These are phyloP conservation scores for Hipparchia sbordonii DNA, from an alignment of 2,888 invertebrate species.

Conservation along the genomic window DNA sequence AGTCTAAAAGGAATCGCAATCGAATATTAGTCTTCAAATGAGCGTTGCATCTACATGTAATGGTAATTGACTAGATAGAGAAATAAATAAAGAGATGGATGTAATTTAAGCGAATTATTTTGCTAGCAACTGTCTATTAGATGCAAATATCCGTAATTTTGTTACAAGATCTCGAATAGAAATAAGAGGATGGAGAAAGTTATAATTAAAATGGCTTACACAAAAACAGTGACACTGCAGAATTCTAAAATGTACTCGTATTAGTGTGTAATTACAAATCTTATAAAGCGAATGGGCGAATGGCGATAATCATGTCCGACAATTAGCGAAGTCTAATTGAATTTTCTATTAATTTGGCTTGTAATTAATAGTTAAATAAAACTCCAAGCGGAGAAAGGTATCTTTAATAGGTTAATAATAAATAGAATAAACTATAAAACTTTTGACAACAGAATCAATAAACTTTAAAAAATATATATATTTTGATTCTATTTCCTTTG, in stretches of 20 bases:
- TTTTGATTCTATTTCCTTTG: too few species aligned
- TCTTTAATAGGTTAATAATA: too few species aligned
- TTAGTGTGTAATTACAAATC: slow-evolving; percentile 68
- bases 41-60: slow-evolving; percentile 16
- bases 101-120: slow-evolving; percentile 38
- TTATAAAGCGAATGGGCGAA: slow-evolving; percentile 59
- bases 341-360: slow-evolving; percentile 66
- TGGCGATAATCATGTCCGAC: slow-evolving; percentile 61
- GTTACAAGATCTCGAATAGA: slow-evolving; percentile 49
- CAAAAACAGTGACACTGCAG: slow-evolving; percentile 70
- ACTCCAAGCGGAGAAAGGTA: background rate
- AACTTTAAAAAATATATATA: too few species aligned
- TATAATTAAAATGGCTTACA: slow-evolving; percentile 70
- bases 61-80: slow-evolving; percentile 9
- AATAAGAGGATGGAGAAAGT: slow-evolving; percentile 60
- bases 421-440: background rate
- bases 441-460: too few species aligned
- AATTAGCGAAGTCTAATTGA: slow-evolving; percentile 57
- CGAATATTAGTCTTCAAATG: slow-evolving; percentile 21
- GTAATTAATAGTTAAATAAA: slow-evolving; percentile 60
- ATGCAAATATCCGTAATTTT: slow-evolving; percentile 42
- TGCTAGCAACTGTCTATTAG: slow-evolving; percentile 40
- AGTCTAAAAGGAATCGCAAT: slow-evolving; percentile 12
- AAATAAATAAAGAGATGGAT: slow-evolving; percentile 30
- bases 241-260: slow-evolving; percentile 61